A percentile compares a stretch with the other conserved stretches of the same genome.
phyloP scores from a whole-genome alignment of 2,888 invertebrate genomes.

The Mesorhabditis spiculigera region DNA sequence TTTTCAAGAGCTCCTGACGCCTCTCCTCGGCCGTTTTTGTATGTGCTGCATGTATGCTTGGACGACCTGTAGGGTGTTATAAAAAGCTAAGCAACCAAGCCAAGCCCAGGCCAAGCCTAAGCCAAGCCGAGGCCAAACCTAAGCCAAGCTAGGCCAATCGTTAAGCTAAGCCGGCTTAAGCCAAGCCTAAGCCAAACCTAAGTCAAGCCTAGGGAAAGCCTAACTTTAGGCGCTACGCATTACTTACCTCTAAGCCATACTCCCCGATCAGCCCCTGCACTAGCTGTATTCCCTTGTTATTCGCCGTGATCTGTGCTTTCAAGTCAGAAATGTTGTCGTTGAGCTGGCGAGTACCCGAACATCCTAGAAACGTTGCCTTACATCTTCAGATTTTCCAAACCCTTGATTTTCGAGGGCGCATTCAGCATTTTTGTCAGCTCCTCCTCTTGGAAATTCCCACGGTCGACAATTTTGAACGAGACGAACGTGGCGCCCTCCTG shows the following conservation, averaged over 20 bases:
- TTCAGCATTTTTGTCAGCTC: conserved; percentile 40
- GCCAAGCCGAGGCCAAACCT: no score
- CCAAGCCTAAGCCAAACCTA: no score
- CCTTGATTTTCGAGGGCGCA: conserved; percentile 42
- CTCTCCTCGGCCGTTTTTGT: conserved; percentile 90
- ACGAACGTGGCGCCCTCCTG: conserved; percentile 70
- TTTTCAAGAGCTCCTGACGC: conserved; percentile 80
- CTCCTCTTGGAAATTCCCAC: conserved; percentile 68
- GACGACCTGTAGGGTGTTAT: conserved; percentile 63
- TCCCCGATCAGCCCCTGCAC: conserved; percentile 85
- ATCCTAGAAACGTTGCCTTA: conserved; percentile 57
- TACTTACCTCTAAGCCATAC: conserved; percentile 74
- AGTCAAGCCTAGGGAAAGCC: no score
- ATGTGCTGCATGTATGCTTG: conserved; percentile 96
- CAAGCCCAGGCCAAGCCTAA: no score
- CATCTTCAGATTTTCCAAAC: not conserved
- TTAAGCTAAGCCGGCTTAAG: no score
- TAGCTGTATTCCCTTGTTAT: conserved; percentile 73
- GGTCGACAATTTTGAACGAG: conserved; percentile 82
- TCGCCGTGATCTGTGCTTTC: conserved; percentile 93
- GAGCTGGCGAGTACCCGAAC: conserved; percentile 75
- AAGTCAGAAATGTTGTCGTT: conserved; percentile 91
- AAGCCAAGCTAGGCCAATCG: no score
- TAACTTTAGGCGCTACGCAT: no score
- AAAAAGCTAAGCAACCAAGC: no score